phyloP scores from a whole-genome alignment of 2,113 vertebrate species.

The Sinosuthora webbiana region DNA sequence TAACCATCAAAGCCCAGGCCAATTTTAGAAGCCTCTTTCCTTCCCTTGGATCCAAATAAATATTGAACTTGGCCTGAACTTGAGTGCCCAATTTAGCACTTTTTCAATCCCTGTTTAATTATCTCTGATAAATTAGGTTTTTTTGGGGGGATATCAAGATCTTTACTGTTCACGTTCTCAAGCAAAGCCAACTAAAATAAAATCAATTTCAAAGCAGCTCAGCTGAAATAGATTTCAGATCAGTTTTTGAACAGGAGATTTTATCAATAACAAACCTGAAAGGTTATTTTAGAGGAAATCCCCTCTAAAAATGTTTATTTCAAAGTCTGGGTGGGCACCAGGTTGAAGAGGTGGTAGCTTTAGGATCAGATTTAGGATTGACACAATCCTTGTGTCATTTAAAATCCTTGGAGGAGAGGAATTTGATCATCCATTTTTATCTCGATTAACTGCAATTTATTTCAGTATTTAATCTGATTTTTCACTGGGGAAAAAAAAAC shows the following conservation, averaged over 20 bases:
- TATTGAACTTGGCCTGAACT: neutral
- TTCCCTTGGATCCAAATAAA: neutral
- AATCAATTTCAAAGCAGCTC: neutral
- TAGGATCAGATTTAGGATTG: neutral
- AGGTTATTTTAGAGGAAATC: too few species aligned
- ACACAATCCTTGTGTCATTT: neutral
- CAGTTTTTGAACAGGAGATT: neutral
- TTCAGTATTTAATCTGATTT: neutral
- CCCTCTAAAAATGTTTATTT: neutral
- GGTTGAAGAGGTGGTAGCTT: neutral
- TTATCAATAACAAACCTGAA: neutral
- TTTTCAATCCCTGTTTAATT: neutral
- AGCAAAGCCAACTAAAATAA: neutral
- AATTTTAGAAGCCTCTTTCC: neutral
- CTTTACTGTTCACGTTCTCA: neutral
- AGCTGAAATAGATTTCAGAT: neutral
- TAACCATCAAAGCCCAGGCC: neutral
- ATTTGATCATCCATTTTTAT: neutral
- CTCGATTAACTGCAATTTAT: neutral
- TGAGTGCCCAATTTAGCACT: neutral
- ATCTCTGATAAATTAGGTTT: neutral
- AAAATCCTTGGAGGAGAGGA: neutral
- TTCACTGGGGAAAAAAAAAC: neutral
- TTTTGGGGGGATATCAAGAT: neutral
- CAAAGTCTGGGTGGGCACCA: neutral